Conservation (phyloP, 2,113 vertebrate genomes). For the Brachirus orientalis region DNA sequence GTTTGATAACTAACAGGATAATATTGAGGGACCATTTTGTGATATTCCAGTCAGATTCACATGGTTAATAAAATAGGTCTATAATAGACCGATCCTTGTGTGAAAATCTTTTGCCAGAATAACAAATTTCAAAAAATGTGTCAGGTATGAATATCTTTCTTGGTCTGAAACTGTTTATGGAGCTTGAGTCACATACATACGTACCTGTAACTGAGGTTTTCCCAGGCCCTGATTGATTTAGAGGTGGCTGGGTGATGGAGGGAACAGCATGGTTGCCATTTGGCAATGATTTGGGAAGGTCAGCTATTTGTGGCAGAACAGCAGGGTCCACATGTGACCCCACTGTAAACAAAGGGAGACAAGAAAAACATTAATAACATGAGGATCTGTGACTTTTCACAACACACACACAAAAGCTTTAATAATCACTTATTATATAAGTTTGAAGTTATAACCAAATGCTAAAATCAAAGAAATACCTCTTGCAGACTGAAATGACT, state of each 20-base stretch:
- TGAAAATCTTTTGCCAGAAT: too few relatives aligned
- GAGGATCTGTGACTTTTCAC: neutral
- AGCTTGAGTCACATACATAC: constrained; percentile 39
- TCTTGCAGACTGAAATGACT: too few relatives aligned
- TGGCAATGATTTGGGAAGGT: constrained; percentile 71
- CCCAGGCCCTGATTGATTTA: constrained; percentile 76
- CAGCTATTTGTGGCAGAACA: constrained; percentile 49
- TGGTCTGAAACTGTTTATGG: neutral
- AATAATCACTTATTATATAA: neutral
- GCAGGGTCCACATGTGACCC: constrained; percentile 74
- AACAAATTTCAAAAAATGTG: too few relatives aligned
- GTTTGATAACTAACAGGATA: too few relatives aligned
- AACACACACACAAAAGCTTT: neutral
- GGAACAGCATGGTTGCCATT: constrained; percentile 83
- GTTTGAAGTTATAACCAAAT: too few relatives aligned
- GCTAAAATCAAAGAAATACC: too few relatives aligned
- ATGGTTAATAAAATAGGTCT: too few relatives aligned
- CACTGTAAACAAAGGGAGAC: constrained; percentile 34
- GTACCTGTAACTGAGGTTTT: constrained; percentile 85
- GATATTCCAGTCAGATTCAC: too few relatives aligned
- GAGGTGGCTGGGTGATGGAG: constrained; percentile 75
- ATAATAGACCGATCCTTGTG: too few relatives aligned
- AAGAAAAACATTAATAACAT: neutral
- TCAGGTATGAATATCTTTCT: too few relatives aligned
- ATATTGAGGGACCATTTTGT: too few relatives aligned